A percentile compares a stretch with the other conserved stretches of the same genome.
phyloP scores from a whole-genome alignment of 2,888 invertebrate species.

The Ophioninae sp. region DNA sequence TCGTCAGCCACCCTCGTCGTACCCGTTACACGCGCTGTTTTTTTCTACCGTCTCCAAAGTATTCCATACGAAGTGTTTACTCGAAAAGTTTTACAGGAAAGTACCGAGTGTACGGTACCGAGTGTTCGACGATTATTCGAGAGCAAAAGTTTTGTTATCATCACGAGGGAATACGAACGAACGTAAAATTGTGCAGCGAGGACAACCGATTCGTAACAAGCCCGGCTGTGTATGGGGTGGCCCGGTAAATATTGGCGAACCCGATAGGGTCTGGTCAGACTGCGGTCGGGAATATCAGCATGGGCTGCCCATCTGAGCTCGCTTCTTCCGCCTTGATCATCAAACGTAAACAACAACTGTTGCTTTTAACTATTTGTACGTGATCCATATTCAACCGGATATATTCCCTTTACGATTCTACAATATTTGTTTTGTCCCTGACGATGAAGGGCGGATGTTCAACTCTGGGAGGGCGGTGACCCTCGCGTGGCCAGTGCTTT shows the following conservation, averaged over 20 bases:
- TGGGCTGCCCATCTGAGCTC: not conserved
- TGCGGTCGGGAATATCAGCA: not conserved
- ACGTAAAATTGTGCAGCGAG: not conserved
- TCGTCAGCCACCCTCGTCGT: not conserved
- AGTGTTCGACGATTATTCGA: not conserved
- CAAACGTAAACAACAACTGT: slow-evolving; percentile 12
- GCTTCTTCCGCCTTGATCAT: not conserved
- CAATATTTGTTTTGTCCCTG: not conserved
- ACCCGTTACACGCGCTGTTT: not conserved
- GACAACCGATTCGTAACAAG: not conserved
- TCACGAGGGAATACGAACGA: not conserved
- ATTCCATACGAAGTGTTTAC: not conserved
- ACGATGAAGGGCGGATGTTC: not conserved
- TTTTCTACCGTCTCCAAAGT: not conserved
- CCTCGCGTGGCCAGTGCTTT: not conserved
- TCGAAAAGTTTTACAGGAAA: not conserved
- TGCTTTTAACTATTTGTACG: slow-evolving; percentile 34
- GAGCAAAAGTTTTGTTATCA: not conserved
- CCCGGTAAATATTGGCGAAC: not conserved
- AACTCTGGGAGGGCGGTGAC: not conserved
- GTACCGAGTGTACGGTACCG: not conserved
- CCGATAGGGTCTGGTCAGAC: not conserved
- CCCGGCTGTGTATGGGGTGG: not conserved
- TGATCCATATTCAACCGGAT: slow-evolving; percentile 28
- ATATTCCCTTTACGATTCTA: not conserved